Evolutionary conservation across 2,113 vertebrate genomes (phyloP).

Genomic region (Rousettus leschenaultii): DNA sequence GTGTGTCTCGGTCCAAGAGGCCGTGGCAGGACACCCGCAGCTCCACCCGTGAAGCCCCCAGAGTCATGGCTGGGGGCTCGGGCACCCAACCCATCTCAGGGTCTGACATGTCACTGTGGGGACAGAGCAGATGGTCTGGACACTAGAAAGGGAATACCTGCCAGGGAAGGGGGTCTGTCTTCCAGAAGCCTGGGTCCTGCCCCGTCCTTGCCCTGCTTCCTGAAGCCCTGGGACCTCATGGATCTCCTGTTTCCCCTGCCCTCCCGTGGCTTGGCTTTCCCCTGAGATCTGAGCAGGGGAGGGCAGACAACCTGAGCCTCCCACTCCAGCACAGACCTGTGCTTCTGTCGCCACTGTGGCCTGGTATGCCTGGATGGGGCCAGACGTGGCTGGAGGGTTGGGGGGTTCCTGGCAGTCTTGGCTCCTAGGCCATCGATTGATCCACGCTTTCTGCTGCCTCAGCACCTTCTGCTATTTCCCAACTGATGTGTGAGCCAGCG

Average conservation of each 20-base stretch:
- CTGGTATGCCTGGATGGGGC: neutral
- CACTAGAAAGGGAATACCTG: neutral
- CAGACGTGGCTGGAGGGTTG: neutral
- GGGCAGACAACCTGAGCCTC: neutral
- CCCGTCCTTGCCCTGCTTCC: neutral
- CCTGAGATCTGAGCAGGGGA: neutral
- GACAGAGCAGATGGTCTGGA: conserved; percentile 33
- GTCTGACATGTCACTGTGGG: conserved; percentile 78
- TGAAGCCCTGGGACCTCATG: neutral
- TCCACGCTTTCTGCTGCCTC: conserved; percentile 57
- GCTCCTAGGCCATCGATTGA: conserved; percentile 63
- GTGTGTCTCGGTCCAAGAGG: conserved; percentile 87
- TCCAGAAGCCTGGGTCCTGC: neutral
- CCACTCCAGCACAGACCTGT: neutral
- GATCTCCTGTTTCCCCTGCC: neutral
- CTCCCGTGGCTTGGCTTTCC: neutral
- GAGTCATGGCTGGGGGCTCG: conserved; percentile 87
- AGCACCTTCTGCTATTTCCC: conserved; percentile 70
- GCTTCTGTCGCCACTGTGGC: neutral
- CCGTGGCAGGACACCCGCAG: conserved; percentile 89
- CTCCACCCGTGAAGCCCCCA: conserved; percentile 90
- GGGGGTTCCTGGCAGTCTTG: conserved; percentile 53
- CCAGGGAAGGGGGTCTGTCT: neutral
- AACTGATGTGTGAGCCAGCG: conserved; percentile 51
- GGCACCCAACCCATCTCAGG: conserved; percentile 77